Evolutionary conservation across 1,140 invertebrate species (phyloP), one percentile per base, ranked within the genome.

Genomic region (Zaprionus ornatus): DNA sequence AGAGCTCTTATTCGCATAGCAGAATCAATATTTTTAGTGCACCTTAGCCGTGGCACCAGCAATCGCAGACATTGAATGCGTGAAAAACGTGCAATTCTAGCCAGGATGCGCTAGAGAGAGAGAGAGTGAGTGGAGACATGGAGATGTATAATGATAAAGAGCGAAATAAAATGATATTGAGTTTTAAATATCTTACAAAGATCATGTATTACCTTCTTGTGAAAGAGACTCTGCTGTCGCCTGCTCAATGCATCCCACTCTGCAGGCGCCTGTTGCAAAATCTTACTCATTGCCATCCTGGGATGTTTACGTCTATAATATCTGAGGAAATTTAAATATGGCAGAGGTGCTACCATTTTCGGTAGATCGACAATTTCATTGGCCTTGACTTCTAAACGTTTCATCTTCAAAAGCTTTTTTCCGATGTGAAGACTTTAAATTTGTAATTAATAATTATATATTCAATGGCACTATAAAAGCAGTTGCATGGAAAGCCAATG

Each of bases 261-360:
- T n/a, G 45, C 6, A 1, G 45, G 59, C 0, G 72, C 83, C 42
- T 59, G 69, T 19, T 77, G 72, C 7, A 86, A 52, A 19, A 86
- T n/a, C 1, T 69, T 73, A 4, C 29, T 37, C 13, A 77, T 1
- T 1, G 42, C 57, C 29, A 45, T 77, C 1, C 25, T 35, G 10
- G 77, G 80, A 45, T 27, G 37, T 12, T 59, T 55, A 0, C 57
- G 64, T 40, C 82, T 77, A 0, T 78, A 59, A 25, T 52, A 82
- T 9, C 83, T 80, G 3, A 87, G 52, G 19, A 87, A 87, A 56
- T 87, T 87, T 1, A 87, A 32, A 55, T 87, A 87, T 0, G 79
- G 69, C 5, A 79, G 21, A 1, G 66, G 55, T 0, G 77, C 54
- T 3, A 87, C 61, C 52, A 73, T 29, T 4, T 27, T 0, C 0